A percentile compares a stretch with the other conserved stretches of the same genome.
Evolutionary conservation across 2,888 invertebrate genomes (phyloP).

Genomic region (Heliconius ismenius): DNA sequence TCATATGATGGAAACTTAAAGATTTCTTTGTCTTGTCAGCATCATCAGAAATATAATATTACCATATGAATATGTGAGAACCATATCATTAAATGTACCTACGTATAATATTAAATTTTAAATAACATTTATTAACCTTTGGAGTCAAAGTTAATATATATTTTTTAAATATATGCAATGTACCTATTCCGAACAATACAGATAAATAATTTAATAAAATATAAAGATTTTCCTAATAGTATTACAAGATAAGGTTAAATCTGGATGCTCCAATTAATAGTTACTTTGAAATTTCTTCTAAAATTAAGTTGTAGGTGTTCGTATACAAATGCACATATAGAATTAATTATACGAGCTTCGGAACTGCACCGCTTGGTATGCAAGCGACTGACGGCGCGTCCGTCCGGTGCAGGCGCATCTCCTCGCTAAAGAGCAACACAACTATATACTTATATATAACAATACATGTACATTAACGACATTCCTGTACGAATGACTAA

Average conservation of each 20-base stretch:
- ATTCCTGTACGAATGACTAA: constrained; percentile 2
- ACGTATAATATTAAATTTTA: no score
- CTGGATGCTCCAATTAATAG: background rate
- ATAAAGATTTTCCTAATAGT: background rate
- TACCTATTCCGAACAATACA: no score
- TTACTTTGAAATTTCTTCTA: background rate
- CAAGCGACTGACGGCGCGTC: constrained; percentile 51
- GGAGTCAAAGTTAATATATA: no score
- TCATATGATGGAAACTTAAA: constrained; percentile 2
- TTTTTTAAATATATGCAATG: no score
- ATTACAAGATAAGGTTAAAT: background rate
- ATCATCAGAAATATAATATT: background rate
- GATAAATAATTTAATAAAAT: background rate
- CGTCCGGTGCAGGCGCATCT: constrained; percentile 47
- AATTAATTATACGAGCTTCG: constrained; percentile 67
- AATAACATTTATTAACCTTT: no score
- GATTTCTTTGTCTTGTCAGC: background rate
- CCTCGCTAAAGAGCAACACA: constrained; percentile 27
- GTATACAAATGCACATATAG: constrained; percentile 46
- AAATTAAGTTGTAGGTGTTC: background rate
- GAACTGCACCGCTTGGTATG: constrained; percentile 64
- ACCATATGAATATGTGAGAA: background rate
- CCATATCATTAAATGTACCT: background rate
- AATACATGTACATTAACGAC: constrained; percentile 1
- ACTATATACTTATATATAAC: background rate